Conservation (phyloP, 2,113 vertebrate genomes). For the Fregata magnificens region DNA sequence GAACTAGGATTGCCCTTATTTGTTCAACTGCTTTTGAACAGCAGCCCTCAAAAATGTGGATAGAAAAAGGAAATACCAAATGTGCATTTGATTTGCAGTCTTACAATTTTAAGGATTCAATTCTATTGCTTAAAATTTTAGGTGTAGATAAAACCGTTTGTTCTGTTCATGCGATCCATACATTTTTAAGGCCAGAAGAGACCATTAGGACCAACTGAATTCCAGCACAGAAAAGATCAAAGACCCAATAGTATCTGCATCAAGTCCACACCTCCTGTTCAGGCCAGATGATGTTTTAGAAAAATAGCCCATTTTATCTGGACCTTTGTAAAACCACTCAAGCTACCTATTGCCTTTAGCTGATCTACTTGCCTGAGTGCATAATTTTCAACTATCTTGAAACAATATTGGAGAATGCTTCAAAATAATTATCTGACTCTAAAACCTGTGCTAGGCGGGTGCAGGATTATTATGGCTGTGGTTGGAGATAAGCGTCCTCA, state of each 20-base stretch:
- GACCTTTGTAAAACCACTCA: not conserved
- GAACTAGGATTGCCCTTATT: conserved; percentile 34
- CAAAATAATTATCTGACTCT: conserved; percentile 9
- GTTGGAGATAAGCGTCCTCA: conserved; percentile 23
- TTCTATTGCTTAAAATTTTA: not conserved
- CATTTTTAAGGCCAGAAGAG: not conserved
- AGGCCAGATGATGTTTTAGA: not conserved
- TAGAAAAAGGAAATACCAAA: conserved; percentile 12
- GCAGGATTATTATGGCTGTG: conserved; percentile 4
- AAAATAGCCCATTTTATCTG: not conserved
- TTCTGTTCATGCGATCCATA: not conserved
- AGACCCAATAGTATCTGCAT: not conserved
- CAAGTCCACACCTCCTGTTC: not conserved
- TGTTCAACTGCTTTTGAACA: conserved; percentile 26
- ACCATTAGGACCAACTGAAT: not conserved
- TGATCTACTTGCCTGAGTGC: not conserved
- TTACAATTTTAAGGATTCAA: not conserved
- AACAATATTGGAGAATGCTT: not conserved
- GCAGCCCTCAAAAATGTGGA: not conserved
- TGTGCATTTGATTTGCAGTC: not conserved
- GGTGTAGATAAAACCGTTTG: not conserved
- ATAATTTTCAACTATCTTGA: not conserved
- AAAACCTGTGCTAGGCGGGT: not conserved
- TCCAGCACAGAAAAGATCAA: not conserved
- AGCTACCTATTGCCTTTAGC: not conserved